These are phyloP conservation scores for Doryteuthis pealeii DNA, from an alignment of 1,140 invertebrate species.

Conservation along the genomic window DNA sequence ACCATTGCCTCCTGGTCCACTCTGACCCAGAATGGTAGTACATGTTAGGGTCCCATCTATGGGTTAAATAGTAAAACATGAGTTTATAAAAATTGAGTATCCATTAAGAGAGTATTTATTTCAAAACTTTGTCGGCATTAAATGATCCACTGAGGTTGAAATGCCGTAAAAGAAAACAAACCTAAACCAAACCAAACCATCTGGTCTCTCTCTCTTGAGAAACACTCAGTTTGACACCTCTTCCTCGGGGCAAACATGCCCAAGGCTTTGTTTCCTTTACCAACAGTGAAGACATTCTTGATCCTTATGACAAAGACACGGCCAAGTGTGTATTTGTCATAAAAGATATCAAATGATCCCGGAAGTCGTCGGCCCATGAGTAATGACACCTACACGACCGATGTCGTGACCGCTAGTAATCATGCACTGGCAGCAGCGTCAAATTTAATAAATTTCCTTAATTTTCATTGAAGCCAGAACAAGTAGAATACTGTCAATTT, in stretches of 20 bases:
- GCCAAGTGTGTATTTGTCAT: constrained; percentile 94
- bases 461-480: constrained; percentile 95
- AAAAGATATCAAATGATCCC: constrained; percentile 98
- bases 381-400: constrained; percentile 96
- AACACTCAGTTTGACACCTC: constrained; percentile 95
- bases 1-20: too few relatives aligned
- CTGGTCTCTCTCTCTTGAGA: constrained; percentile 99
- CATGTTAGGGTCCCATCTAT: too few relatives aligned
- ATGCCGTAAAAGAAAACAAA: too few relatives aligned
- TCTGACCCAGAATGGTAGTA: too few relatives aligned
- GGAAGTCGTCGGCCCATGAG: constrained; percentile 97
- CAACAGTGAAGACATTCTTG: constrained; percentile 99
- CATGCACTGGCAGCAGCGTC: too few relatives aligned
- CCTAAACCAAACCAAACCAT: too few relatives aligned
- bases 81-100: too few relatives aligned
- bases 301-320: constrained; percentile 97
- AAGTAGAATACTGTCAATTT: constrained; percentile 93
- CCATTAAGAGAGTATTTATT: too few relatives aligned
- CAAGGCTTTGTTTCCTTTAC: constrained; percentile 96
- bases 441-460: constrained; percentile 97
- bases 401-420: constrained; percentile 99
- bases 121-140: too few relatives aligned
- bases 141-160: too few relatives aligned
- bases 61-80: too few relatives aligned
- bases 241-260: constrained; percentile 94